Evolutionary conservation across 1,140 invertebrate genomes (phyloP).

Genomic region (Lasaia peninsularis): DNA sequence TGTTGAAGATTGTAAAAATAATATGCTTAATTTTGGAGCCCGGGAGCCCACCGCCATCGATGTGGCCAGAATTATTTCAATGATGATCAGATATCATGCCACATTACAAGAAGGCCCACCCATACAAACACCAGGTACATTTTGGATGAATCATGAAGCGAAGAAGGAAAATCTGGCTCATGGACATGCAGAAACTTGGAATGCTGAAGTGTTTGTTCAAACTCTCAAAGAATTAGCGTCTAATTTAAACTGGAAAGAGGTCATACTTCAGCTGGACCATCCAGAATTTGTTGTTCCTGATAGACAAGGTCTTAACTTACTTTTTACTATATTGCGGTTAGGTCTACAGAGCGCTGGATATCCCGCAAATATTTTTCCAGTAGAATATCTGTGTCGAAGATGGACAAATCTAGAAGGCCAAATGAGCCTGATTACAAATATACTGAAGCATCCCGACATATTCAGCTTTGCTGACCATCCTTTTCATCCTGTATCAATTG

Average conservation of each 20-base stretch:
- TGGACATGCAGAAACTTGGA: slow-evolving; percentile 84
- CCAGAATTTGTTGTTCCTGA: slow-evolving; percentile 93
- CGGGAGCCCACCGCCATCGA: slow-evolving; percentile 87
- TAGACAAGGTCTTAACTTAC: slow-evolving; percentile 87
- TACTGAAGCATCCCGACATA: slow-evolving; percentile 93
- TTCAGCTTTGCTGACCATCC: slow-evolving; percentile 96
- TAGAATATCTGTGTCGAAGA: slow-evolving; percentile 91
- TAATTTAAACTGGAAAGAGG: slow-evolving; percentile 94
- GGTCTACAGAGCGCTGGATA: slow-evolving; percentile 87
- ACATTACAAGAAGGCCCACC: slow-evolving; percentile 82
- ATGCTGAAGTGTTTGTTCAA: slow-evolving; percentile 94
- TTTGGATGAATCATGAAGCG: slow-evolving; percentile 77
- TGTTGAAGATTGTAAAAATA: slow-evolving; percentile 92
- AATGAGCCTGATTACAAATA: slow-evolving; percentile 90
- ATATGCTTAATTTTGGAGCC: slow-evolving; percentile 86
- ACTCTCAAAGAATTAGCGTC: slow-evolving; percentile 92
- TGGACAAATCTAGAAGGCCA: slow-evolving; percentile 97
- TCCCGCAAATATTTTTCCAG: slow-evolving; percentile 87
- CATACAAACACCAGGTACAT: slow-evolving; percentile 81
- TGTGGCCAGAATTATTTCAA: slow-evolving; percentile 89
- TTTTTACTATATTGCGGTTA: slow-evolving; percentile 88
- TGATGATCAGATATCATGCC: slow-evolving; percentile 91
- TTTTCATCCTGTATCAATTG: slow-evolving; percentile 89
- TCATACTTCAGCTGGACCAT: slow-evolving; percentile 93
- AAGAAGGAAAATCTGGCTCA: slow-evolving; percentile 65